Percentiles rank a stretch among this genome's conserved stretches.
Conservation (phyloP, 2,113 vertebrate species). For the Rhynchomys soricoides region DNA sequence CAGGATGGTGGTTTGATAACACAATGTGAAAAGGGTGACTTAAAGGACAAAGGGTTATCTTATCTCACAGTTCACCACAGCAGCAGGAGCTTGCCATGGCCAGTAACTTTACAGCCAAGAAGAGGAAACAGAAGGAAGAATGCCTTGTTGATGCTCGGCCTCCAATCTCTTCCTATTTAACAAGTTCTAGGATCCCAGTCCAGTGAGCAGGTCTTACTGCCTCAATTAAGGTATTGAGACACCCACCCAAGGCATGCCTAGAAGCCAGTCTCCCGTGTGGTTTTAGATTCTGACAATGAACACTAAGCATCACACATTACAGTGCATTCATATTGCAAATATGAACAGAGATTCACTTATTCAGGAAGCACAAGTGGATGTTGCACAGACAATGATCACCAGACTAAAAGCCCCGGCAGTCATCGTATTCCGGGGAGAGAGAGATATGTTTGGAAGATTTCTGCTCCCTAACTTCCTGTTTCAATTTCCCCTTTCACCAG, state of each 20-base stretch:
- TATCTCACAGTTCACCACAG: background rate
- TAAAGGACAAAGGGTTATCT: background rate
- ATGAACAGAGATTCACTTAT: background rate
- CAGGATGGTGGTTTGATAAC: background rate
- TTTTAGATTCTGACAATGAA: background rate
- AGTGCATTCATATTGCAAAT: background rate
- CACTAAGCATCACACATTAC: background rate
- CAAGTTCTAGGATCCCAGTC: background rate
- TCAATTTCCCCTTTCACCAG: conserved; percentile 34
- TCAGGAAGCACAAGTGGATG: background rate
- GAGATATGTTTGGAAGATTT: background rate
- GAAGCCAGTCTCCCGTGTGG: background rate
- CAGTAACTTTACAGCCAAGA: background rate
- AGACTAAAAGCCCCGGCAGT: background rate
- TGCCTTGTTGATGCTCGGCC: background rate
- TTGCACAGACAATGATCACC: background rate
- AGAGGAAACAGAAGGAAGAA: background rate
- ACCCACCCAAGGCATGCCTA: background rate
- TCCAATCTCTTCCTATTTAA: background rate
- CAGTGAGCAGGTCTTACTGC: background rate
- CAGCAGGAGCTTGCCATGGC: too few relatives aligned
- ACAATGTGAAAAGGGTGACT: background rate
- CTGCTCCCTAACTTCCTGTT: conserved; percentile 25
- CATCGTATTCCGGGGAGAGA: background rate
- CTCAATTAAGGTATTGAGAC: background rate